A percentile compares a stretch with the other conserved stretches of the same genome.
Conservation (phyloP, 1,140 invertebrate genomes). For the Sipha flava region DNA sequence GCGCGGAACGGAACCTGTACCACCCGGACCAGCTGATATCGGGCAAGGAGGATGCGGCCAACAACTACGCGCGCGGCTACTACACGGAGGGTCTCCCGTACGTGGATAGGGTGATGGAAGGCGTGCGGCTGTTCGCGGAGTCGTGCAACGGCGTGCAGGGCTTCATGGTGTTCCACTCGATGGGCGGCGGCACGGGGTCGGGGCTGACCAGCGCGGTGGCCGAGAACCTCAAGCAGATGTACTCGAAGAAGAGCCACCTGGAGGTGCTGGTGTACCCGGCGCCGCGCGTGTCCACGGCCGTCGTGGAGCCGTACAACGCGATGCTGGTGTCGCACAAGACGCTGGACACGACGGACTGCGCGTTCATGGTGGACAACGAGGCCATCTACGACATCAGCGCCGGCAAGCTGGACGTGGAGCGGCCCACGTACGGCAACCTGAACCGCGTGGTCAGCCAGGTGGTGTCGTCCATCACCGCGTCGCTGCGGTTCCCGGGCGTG, state of each 20-base stretch:
- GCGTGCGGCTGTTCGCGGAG: neutral
- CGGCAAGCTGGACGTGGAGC: conserved; percentile 49
- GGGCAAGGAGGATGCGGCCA: conserved; percentile 80
- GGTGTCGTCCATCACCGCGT: conserved; percentile 50
- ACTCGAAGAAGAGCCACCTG: conserved; percentile 56
- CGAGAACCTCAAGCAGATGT: conserved; percentile 65
- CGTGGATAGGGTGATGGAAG: conserved; percentile 36
- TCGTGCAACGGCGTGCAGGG: neutral
- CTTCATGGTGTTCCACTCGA: conserved; percentile 72
- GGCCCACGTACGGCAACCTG: conserved; percentile 54
- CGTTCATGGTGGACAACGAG: conserved; percentile 59
- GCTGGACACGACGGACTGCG: conserved; percentile 56
- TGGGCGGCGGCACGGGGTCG: conserved; percentile 73
- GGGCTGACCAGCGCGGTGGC: conserved; percentile 71
- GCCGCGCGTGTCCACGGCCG: conserved; percentile 36
- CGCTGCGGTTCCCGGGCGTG: conserved; percentile 54
- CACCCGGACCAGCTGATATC: conserved; percentile 69
- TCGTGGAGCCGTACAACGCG: conserved; percentile 61
- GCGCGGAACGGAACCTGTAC: conserved; percentile 64
- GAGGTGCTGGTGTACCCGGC: conserved; percentile 30
- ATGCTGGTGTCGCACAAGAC: conserved; percentile 59
- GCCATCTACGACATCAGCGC: conserved; percentile 59
- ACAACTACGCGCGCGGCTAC: conserved; percentile 80
- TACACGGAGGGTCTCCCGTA: conserved; percentile 45
- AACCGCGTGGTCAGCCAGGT: conserved; percentile 51